Evolutionary conservation across 2,113 vertebrate genomes (phyloP).

Genomic region (Rhinichthys klamathensis): DNA sequence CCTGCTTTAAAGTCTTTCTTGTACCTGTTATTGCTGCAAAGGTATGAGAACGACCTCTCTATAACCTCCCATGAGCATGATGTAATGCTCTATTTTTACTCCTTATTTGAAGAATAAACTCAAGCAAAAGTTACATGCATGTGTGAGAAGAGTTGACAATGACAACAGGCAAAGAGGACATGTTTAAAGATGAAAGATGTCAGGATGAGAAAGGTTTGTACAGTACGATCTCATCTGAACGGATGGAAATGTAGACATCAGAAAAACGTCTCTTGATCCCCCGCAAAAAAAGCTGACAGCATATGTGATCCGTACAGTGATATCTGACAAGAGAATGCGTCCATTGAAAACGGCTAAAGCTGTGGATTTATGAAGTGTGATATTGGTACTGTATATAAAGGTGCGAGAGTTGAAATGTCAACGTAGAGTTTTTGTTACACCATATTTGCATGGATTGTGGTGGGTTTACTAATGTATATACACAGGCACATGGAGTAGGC

Average conservation of each 20-base stretch:
- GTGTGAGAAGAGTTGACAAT: background rate
- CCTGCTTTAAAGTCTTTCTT: background rate
- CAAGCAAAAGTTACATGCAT: background rate
- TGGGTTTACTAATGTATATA: background rate
- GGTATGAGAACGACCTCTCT: background rate
- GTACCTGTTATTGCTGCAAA: background rate
- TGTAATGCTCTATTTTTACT: background rate
- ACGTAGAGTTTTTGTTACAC: background rate
- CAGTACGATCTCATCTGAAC: background rate
- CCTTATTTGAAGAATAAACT: background rate
- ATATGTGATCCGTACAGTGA: background rate
- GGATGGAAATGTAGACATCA: background rate
- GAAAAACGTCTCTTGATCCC: background rate
- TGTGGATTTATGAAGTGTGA: no score
- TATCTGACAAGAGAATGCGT: no score
- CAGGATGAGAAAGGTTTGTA: background rate
- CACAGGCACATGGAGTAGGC: background rate
- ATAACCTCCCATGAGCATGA: background rate
- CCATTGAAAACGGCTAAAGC: no score
- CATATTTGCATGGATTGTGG: background rate
- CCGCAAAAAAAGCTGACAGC: background rate
- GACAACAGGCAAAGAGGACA: background rate
- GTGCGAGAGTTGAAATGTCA: background rate
- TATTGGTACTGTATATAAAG: background rate
- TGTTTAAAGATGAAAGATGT: background rate